Evolutionary conservation across 2,797 vertebrate genomes (phyloP), one percentile per base, ranked within the genome.

Genomic region (Bradypodion pumilum): DNA sequence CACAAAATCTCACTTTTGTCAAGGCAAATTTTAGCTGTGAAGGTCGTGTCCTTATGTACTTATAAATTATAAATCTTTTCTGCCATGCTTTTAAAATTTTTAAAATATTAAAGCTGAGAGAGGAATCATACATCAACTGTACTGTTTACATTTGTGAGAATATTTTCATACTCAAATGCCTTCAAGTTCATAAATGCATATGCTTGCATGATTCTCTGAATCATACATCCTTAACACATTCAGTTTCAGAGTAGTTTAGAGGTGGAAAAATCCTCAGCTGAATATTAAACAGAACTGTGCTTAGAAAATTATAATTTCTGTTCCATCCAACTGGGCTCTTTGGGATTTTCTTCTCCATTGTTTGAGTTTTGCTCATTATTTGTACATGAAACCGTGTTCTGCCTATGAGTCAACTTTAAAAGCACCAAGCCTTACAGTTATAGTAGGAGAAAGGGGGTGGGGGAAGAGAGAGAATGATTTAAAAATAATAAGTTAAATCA

Each of bases 271-370:
- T 68, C 56, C 49, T 27, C 66, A 23, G 68, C 8, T 90, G 85
- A 90, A 90, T 86, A 90, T 35, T 81, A 88, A 93, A 42, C 13
- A 87, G 52, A 85, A 85, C 25, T 86, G 8, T 27, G 70, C 56
- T 52, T 32, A 73, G 46, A 89, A 91, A 89, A 83, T 73, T 68
- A 78, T 23, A 78, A 21, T 70, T 93, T 90, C 85, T 63, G 23
- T 5, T 83, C 32, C 35, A 82, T 80, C 37, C 2, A 66, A 86
- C 42, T 84, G 25, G 74, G 7, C 1, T 93, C 29, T 60, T 35
- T 82, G 44, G 37, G 80, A 83, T 35, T 21, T 76, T 80, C 82
- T 74, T 15, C 35, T 80, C 88, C 59, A 82, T 80, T 62, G 68
- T 84, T 90, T 88, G 29, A 80, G 68, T 89, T 56, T 76, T 90